Evolutionary conservation across 1,140 invertebrate species (phyloP), one percentile per base, ranked within the genome.

Genomic region (Drosophila yakuba): DNA sequence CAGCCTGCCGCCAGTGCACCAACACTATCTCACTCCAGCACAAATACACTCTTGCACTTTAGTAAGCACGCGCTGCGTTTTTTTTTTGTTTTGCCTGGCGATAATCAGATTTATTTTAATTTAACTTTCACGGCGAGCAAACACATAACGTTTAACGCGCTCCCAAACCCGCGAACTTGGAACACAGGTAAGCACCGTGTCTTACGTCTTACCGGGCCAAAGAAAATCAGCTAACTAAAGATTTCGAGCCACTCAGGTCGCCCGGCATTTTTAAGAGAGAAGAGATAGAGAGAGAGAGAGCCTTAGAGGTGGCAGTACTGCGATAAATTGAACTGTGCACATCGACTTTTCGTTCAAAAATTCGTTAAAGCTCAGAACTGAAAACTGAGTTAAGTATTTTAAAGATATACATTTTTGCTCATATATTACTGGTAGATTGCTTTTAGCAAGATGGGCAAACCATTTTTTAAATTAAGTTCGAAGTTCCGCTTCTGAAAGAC

Each of bases 31-130:
- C 57, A 55, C 43, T 50, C 43, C n/a, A n/a, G 69, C 57, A 45
- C 63, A 8, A 51, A 68, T 3, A 41, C 43, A 44, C 15, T 20
- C 10, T 23, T 11, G 43, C 41, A 64, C 43, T 55, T 47, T 50
- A 20, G 51, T 63, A 41, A 62, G 76, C 77, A 79, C 75, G 67
- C 51, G 62, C 59, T 51, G 61, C 59, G n/a, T 45, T 7, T 28
- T 15, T 35, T 75, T 71, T 56, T 44, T 15, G n/a, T 84, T 60
- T 76, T 50, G 60, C 61, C 32, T 25, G 66, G 17, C 44, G 52
- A 71, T 71, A 71, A 72, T 72, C 36, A 71, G 64, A 72, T 71
- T 72, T 72, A 71, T 71, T 72, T 71, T 71, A 72, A 72, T 72
- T 71, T 71, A 72, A 71, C 68, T 72, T 72, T 72, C 68, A 72